Percentiles rank a stretch among this genome's conserved stretches.
phyloP scores from a whole-genome alignment of 2,113 vertebrate species.

The Daphoenositta chrysoptera region DNA sequence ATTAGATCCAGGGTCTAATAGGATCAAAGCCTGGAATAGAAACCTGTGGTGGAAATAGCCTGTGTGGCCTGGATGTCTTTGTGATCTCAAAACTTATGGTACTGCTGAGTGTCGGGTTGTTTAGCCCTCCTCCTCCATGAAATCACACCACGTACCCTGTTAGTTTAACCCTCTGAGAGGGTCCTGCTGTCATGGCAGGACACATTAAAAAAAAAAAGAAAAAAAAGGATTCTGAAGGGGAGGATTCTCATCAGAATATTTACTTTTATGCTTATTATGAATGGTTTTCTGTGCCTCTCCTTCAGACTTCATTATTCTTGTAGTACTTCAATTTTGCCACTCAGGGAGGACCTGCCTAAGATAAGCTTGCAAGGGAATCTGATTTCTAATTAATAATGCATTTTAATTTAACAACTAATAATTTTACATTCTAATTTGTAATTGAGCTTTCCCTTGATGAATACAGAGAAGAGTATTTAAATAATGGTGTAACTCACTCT shows the following conservation, averaged over 20 bases:
- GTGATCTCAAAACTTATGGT: background rate
- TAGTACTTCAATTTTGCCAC: background rate
- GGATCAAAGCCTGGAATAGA: constrained; percentile 11
- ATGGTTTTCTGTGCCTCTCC: background rate
- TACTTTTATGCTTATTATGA: background rate
- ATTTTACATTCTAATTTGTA: constrained; percentile 25
- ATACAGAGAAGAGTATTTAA: constrained; percentile 36
- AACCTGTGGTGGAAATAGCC: background rate
- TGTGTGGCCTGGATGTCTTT: background rate
- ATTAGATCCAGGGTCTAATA: background rate
- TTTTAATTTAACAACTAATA: constrained; percentile 50
- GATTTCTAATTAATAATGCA: constrained; percentile 40
- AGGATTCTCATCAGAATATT: background rate
- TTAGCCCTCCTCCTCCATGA: background rate
- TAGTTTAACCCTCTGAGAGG: background rate
- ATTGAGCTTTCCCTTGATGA: constrained; percentile 40
- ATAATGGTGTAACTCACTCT: background rate
- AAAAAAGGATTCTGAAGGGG: background rate
- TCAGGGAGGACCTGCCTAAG: background rate
- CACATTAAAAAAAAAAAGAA: background rate
- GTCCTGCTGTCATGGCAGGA: background rate
- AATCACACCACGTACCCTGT: background rate
- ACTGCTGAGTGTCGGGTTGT: background rate
- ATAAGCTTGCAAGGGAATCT: constrained; percentile 20
- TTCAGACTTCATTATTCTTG: background rate